phyloP scores from a whole-genome alignment of 2,797 vertebrate species.

The Lutjanus argentimaculatus region DNA sequence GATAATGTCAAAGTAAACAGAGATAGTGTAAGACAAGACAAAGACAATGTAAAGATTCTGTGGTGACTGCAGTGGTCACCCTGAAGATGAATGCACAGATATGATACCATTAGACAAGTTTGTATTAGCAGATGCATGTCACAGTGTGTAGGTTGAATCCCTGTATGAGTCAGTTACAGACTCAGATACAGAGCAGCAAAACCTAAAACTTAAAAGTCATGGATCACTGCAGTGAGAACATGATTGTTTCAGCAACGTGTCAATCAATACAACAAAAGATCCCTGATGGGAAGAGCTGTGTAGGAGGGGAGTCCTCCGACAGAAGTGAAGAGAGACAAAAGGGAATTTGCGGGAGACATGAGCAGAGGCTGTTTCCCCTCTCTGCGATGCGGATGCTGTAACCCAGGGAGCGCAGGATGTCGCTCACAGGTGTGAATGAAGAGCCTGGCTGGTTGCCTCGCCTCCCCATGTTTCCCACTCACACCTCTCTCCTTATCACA shows the following conservation, averaged over 20 bases:
- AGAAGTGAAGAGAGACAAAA: not conserved
- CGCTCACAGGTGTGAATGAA: conserved; percentile 77
- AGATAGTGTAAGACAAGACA: not conserved
- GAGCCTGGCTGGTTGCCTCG: conserved; percentile 62
- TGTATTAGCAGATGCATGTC: not conserved
- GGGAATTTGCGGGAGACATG: conserved; percentile 24
- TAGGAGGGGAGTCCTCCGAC: conserved; percentile 41
- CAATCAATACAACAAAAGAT: conserved; percentile 46
- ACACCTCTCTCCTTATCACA: conserved; percentile 64
- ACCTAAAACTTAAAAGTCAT: conserved; percentile 13
- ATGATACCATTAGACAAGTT: not conserved
- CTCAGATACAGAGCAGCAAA: not conserved
- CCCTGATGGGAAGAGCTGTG: conserved; percentile 37
- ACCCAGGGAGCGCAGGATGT: conserved; percentile 59
- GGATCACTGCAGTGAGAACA: conserved; percentile 24
- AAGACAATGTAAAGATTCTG: not conserved
- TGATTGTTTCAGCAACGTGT: conserved; percentile 36
- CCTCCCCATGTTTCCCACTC: conserved; percentile 62
- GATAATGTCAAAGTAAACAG: too few species aligned
- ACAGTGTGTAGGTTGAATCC: not conserved
- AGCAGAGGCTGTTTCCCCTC: conserved; percentile 22
- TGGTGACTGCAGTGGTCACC: not conserved
- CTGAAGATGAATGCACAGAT: not conserved
- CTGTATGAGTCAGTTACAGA: not conserved
- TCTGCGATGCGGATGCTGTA: conserved; percentile 30